Evolutionary conservation across 2,888 invertebrate genomes (phyloP).

Genomic region (Therioaphis trifolii): DNA sequence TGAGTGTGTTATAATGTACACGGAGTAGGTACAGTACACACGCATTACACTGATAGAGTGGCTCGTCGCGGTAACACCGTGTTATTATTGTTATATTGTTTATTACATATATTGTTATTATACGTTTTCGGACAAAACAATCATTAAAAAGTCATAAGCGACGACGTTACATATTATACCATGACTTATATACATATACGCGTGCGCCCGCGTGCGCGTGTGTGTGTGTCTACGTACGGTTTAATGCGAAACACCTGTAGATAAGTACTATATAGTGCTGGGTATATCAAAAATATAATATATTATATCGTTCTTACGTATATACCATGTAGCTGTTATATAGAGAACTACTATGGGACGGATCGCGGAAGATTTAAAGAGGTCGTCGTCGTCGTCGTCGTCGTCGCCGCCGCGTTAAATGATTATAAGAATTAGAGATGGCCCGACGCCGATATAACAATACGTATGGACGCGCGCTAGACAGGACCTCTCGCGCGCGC

Average conservation of each 20-base stretch:
- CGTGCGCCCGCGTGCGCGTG: not conserved
- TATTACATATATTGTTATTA: conserved; percentile 27
- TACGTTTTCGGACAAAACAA: conserved; percentile 57
- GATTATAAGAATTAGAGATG: conserved; percentile 50
- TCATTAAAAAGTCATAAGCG: conserved; percentile 62
- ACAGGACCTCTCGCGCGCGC: not conserved
- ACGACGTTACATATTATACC: not conserved
- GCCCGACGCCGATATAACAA: conserved; percentile 51
- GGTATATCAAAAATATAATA: too few species aligned
- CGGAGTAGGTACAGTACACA: not conserved
- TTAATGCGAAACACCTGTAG: conserved; percentile 47
- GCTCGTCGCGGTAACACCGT: conserved; percentile 36
- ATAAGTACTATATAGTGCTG: too few species aligned
- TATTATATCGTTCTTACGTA: too few species aligned
- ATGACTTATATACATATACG: not conserved
- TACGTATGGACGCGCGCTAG: not conserved
- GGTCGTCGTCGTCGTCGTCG: conserved; percentile 41
- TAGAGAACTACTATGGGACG: not conserved
- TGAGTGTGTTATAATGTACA: too few species aligned
- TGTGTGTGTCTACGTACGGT: too few species aligned
- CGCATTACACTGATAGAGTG: conserved; percentile 39
- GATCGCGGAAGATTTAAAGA: conserved; percentile 38
- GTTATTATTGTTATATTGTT: conserved; percentile 61
- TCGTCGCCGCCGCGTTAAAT: conserved; percentile 23
- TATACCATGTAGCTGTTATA: too few species aligned